Evolutionary conservation across 2,888 invertebrate species (phyloP).

Genomic region (Drosophila ustulata): DNA sequence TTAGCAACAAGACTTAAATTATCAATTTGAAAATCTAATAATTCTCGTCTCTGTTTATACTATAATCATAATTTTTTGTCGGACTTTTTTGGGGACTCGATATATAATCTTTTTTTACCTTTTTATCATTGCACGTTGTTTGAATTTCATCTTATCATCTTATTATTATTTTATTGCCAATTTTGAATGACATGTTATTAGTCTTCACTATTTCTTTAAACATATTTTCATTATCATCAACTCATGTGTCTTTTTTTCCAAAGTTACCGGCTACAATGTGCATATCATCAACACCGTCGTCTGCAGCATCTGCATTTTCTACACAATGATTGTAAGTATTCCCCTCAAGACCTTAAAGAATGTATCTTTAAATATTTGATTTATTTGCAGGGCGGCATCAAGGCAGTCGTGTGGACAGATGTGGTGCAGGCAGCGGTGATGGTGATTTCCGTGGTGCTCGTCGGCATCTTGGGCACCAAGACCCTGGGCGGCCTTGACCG

Average conservation of each 20-base stretch:
- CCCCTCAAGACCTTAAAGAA: background rate
- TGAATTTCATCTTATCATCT: too few species aligned
- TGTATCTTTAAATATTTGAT: background rate
- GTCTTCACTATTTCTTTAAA: background rate
- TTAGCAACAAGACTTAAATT: too few species aligned
- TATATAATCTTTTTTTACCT: too few species aligned
- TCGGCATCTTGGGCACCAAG: conserved; percentile 83
- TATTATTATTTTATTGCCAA: too few species aligned
- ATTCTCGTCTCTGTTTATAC: too few species aligned
- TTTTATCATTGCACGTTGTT: too few species aligned
- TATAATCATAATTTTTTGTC: too few species aligned
- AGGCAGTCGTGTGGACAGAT: conserved; percentile 87
- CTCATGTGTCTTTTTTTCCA: background rate
- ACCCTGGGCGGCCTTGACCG: conserved; percentile 84
- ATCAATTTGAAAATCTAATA: too few species aligned
- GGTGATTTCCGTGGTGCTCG: conserved; percentile 83
- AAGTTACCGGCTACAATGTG: conserved; percentile 87
- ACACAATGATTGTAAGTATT: conserved; percentile 87
- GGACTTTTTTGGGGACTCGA: too few species aligned
- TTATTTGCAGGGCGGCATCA: conserved; percentile 85
- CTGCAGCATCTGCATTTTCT: conserved; percentile 87
- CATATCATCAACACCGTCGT: conserved; percentile 86
- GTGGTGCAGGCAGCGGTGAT: conserved; percentile 85
- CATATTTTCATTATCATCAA: background rate
- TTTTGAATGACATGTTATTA: too few species aligned